Conservation (phyloP, 2,888 invertebrate species). For the Tubiluchus corallicola region DNA sequence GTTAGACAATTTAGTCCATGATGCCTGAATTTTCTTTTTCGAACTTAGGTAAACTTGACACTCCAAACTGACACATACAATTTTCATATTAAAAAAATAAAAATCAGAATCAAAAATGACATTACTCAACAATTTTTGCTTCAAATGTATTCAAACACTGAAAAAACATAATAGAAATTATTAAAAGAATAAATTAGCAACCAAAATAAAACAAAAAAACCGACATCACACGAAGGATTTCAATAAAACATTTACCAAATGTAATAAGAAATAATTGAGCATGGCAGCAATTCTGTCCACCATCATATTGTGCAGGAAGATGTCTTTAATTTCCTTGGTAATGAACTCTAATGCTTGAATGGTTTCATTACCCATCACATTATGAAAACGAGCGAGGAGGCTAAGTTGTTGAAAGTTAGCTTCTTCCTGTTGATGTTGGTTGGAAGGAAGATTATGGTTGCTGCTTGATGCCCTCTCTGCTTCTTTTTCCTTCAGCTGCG, state of each 20-base stretch:
- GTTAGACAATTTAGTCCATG: neutral
- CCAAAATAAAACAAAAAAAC: too few species aligned
- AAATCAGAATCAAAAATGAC: neutral
- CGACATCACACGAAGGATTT: too few species aligned
- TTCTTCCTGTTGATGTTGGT: slow-evolving; percentile 55
- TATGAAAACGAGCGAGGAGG: slow-evolving; percentile 46
- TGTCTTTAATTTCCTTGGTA: slow-evolving; percentile 43
- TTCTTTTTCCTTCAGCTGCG: slow-evolving; percentile 63
- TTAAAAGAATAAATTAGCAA: too few species aligned
- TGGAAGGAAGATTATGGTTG: slow-evolving; percentile 47
- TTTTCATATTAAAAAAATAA: neutral
- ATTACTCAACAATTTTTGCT: too few species aligned
- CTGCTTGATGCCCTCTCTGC: slow-evolving; percentile 49
- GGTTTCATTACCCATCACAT: slow-evolving; percentile 73
- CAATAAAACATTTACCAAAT: slow-evolving; percentile 40
- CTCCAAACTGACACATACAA: slow-evolving; percentile 14
- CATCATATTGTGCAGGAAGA: slow-evolving; percentile 76
- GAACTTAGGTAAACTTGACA: slow-evolving; percentile 2
- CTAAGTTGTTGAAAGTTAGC: slow-evolving; percentile 14
- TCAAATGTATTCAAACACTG: too few species aligned
- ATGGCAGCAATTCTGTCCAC: slow-evolving; percentile 82
- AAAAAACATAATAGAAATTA: too few species aligned
- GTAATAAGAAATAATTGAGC: slow-evolving; percentile 79
- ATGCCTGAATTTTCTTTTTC: neutral
- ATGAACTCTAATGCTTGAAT: slow-evolving; percentile 50